Evolutionary conservation across 2,797 vertebrate genomes (phyloP).

Genomic region (Ptychadena robeensis): DNA sequence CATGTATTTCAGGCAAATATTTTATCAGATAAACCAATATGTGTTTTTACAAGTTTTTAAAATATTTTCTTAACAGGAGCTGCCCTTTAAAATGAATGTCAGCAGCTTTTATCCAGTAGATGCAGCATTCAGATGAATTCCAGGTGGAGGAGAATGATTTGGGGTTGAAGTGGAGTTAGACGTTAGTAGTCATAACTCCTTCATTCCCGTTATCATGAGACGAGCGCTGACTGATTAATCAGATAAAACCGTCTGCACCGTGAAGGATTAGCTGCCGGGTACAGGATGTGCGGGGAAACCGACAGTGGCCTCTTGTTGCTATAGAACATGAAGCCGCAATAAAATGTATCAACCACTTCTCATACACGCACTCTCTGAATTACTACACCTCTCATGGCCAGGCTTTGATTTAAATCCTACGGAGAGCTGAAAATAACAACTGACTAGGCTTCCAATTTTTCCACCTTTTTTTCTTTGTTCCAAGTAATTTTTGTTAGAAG

Average conservation of each 20-base stretch:
- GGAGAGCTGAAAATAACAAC: background rate
- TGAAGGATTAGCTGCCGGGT: constrained; percentile 62
- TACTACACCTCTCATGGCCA: constrained; percentile 1
- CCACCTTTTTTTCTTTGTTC: no score
- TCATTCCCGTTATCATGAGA: constrained; percentile 43
- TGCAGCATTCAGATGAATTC: constrained; percentile 22
- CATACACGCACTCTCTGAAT: constrained; percentile 9
- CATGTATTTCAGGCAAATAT: background rate
- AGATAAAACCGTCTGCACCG: constrained; percentile 40
- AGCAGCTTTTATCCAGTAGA: constrained; percentile 31
- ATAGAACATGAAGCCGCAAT: constrained; percentile 14
- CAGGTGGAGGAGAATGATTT: constrained; percentile 31
- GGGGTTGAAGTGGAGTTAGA: constrained; percentile 20
- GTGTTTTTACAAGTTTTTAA: background rate
- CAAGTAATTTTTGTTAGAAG: no score
- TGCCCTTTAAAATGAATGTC: constrained; percentile 11
- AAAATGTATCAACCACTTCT: constrained; percentile 42
- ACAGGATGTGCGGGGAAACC: constrained; percentile 63
- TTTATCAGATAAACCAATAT: background rate
- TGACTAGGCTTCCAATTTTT: background rate
- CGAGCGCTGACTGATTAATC: constrained; percentile 46
- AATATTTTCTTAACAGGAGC: background rate
- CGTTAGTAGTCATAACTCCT: constrained; percentile 39
- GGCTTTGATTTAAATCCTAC: constrained; percentile 3
- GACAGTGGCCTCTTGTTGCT: constrained; percentile 31